Conservation (phyloP, 2,888 invertebrate species). For the Heliothis peltigera region DNA sequence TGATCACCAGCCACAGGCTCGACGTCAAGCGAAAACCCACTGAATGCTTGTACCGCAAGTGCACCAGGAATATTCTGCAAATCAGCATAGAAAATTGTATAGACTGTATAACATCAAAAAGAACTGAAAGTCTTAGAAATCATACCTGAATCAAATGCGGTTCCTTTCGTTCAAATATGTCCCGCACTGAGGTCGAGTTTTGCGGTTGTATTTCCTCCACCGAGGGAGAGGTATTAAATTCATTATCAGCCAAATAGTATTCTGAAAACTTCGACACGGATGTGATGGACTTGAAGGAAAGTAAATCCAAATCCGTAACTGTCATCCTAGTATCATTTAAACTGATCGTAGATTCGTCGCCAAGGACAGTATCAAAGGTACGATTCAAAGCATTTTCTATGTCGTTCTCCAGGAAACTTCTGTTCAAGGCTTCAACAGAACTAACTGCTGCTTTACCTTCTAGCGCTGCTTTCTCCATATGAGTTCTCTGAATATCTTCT, state of each 20-base stretch:
- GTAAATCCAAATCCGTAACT: conserved; percentile 71
- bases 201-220: conserved; percentile 31
- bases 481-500: conserved; percentile 44
- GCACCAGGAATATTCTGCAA: conserved; percentile 70
- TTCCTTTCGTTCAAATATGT: conserved; percentile 80
- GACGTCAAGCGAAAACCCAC: conserved; percentile 79
- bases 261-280: conserved; percentile 77
- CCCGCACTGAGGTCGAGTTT: conserved; percentile 67
- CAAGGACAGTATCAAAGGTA: conserved; percentile 63
- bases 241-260: conserved; percentile 74
- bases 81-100: conserved; percentile 10
- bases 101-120: background rate
- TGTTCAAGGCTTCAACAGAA: conserved; percentile 61
- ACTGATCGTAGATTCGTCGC: conserved; percentile 63
- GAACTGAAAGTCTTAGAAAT: conserved; percentile 1
- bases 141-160: conserved; percentile 66
- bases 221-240: conserved; percentile 55
- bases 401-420: conserved; percentile 58
- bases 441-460: conserved; percentile 64
- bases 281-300: conserved; percentile 77
- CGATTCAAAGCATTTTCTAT: conserved; percentile 65
- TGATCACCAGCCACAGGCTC: conserved; percentile 74
- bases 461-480: conserved; percentile 58
- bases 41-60: conserved; percentile 78
- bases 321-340: conserved; percentile 59